These are phyloP conservation scores for Cyanistes caeruleus DNA, from an alignment of 2,113 vertebrate species.

Conservation along the genomic window DNA sequence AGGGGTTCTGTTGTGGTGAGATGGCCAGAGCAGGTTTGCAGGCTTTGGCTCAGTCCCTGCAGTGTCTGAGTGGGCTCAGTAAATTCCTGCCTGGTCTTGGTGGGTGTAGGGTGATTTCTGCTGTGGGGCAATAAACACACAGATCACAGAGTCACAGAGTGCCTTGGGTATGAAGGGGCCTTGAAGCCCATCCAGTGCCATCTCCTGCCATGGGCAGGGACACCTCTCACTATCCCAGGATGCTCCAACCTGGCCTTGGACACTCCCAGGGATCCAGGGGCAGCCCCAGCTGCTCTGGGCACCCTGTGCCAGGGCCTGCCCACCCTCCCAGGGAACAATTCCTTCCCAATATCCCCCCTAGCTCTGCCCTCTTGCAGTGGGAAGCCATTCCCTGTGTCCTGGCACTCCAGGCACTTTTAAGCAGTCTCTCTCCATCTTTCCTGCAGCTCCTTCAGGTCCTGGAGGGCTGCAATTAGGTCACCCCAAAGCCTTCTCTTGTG, in stretches of 20 bases:
- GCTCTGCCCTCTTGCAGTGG: not conserved
- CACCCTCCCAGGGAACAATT: accelerated
- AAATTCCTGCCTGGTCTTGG: not conserved
- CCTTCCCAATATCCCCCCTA: not conserved
- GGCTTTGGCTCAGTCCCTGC: not conserved
- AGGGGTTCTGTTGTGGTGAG: not conserved
- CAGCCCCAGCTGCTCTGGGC: not conserved
- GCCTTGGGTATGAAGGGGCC: not conserved
- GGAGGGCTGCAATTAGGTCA: not conserved
- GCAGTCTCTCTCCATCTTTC: not conserved
- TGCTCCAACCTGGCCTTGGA: not conserved
- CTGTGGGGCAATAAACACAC: not conserved
- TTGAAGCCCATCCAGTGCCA: not conserved
- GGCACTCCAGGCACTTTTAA: not conserved
- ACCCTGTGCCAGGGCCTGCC: not conserved
- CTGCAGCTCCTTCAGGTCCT: not conserved
- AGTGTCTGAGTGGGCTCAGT: not conserved
- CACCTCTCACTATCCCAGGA: accelerated
- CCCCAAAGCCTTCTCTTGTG: not conserved
- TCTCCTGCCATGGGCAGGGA: not conserved
- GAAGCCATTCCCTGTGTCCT: not conserved
- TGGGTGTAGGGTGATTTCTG: not conserved
- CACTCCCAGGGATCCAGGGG: not conserved
- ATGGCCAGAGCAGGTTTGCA: not conserved
- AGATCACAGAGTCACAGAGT: not conserved